These are phyloP conservation scores for Sebastes fasciatus DNA, from an alignment of 2,113 vertebrate species.

Conservation along the genomic window DNA sequence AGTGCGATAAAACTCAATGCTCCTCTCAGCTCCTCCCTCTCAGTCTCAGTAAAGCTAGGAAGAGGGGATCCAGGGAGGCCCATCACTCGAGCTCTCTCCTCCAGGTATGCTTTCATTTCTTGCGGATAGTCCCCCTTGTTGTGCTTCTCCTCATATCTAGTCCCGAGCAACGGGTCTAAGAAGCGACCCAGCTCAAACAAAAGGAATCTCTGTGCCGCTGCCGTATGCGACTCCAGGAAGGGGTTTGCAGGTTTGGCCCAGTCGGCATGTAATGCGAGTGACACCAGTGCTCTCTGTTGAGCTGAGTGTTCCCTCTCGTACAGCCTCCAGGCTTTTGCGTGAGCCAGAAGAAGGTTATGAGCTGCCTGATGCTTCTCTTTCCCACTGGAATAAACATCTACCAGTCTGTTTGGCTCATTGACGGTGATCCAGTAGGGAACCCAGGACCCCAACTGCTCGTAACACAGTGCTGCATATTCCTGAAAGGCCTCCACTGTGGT, in stretches of 20 bases:
- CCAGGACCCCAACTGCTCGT: constrained; percentile 88
- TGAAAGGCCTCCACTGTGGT: constrained; percentile 87
- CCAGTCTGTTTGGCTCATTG: constrained; percentile 93
- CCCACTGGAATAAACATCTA: constrained; percentile 83
- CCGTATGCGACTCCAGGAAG: constrained; percentile 84
- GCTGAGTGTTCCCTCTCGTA: constrained; percentile 83
- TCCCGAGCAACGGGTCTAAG: constrained; percentile 90
- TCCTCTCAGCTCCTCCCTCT: constrained; percentile 86
- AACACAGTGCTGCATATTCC: constrained; percentile 90
- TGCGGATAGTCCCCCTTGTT: constrained; percentile 85
- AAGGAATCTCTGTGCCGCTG: constrained; percentile 89
- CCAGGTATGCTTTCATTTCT: constrained; percentile 85
- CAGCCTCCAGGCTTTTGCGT: constrained; percentile 89
- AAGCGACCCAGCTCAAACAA: constrained; percentile 94
- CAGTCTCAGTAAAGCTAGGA: constrained; percentile 85
- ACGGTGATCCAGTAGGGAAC: constrained; percentile 95
- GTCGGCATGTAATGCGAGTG: constrained; percentile 91
- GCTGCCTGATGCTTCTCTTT: constrained; percentile 85
- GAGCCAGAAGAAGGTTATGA: constrained; percentile 91
- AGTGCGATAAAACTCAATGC: constrained; percentile 91
- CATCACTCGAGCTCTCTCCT: constrained; percentile 66
- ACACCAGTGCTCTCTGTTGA: constrained; percentile 85
- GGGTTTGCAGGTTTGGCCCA: constrained; percentile 95
- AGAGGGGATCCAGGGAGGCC: constrained; percentile 79
- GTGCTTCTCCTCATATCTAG: constrained; percentile 78